A percentile compares a stretch with the other conserved stretches of the same genome.
Conservation (phyloP, 1,140 invertebrate species). For the Temnothorax nylanderi region DNA sequence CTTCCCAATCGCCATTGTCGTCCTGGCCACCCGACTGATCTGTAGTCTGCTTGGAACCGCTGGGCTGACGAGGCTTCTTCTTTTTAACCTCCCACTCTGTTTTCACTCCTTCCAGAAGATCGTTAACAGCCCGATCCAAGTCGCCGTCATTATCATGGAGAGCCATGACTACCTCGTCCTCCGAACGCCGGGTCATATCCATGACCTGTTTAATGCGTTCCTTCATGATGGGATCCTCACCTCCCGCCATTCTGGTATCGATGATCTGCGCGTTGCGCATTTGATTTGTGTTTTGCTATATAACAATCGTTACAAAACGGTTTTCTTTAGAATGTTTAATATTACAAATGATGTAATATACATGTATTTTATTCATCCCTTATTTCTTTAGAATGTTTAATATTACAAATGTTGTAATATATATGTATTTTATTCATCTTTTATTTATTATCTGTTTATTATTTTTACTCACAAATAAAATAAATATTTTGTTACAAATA, state of each 20-base stretch:
- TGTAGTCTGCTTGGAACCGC: conserved; percentile 83
- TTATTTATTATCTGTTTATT: not conserved
- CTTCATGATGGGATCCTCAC: conserved; percentile 89
- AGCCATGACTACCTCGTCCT: conserved; percentile 93
- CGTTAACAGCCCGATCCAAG: conserved; percentile 90
- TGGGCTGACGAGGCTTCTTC: conserved; percentile 91
- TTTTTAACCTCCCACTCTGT: conserved; percentile 90
- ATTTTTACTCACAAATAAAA: not conserved
- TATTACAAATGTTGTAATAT: not conserved
- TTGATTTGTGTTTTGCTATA: conserved; percentile 81
- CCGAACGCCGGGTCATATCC: conserved; percentile 92
- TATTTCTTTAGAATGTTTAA: not conserved
- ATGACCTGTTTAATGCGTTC: conserved; percentile 92
- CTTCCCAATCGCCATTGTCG: conserved; percentile 85
- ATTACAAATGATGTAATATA: not conserved
- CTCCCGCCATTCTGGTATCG: conserved; percentile 86
- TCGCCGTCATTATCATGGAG: conserved; percentile 94
- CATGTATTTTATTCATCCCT: not conserved
- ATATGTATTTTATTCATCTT: not conserved
- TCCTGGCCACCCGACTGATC: conserved; percentile 79
- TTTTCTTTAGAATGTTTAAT: not conserved
- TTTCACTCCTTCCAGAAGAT: conserved; percentile 89
- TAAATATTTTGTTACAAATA: not conserved
- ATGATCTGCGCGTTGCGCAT: conserved; percentile 90
- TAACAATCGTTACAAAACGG: not conserved